phyloP scores from a whole-genome alignment of 1,140 invertebrate genomes.

The Eumaeus atala region DNA sequence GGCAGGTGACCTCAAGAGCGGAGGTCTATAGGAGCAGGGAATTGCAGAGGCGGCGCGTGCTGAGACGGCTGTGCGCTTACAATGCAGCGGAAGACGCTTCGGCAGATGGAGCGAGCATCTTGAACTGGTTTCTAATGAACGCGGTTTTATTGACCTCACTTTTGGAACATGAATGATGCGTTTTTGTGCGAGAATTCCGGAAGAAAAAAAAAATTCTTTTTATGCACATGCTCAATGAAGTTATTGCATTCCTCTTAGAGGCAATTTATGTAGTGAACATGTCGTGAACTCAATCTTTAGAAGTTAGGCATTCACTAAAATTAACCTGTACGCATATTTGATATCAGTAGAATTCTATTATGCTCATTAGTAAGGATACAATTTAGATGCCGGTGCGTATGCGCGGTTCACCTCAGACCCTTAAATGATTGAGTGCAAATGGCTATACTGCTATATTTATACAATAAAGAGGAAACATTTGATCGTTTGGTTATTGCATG shows the following conservation, averaged over 20 bases:
- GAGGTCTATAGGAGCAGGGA: too few species aligned
- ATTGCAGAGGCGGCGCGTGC: constrained; percentile 54
- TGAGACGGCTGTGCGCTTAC: constrained; percentile 43
- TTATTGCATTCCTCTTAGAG: constrained; percentile 10
- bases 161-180: constrained; percentile 30
- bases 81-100: constrained; percentile 67
- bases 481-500: too few species aligned
- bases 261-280: constrained; percentile 10
- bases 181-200: constrained; percentile 23
- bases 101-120: constrained; percentile 57
- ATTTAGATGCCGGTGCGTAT: too few species aligned
- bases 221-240: constrained; percentile 1
- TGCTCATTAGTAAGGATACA: too few species aligned
- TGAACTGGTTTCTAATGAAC: constrained; percentile 55
- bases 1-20: constrained; percentile 38
- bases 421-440: too few species aligned
- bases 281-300: background rate
- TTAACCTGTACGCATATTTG: too few species aligned
- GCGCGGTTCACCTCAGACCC: too few species aligned
- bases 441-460: too few species aligned
- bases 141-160: constrained; percentile 52
- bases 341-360: too few species aligned
- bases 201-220: constrained; percentile 11
- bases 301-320: too few species aligned
- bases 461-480: too few species aligned